phyloP scores from a whole-genome alignment of 2,888 invertebrate genomes.

The Crossocerus cetratus region DNA sequence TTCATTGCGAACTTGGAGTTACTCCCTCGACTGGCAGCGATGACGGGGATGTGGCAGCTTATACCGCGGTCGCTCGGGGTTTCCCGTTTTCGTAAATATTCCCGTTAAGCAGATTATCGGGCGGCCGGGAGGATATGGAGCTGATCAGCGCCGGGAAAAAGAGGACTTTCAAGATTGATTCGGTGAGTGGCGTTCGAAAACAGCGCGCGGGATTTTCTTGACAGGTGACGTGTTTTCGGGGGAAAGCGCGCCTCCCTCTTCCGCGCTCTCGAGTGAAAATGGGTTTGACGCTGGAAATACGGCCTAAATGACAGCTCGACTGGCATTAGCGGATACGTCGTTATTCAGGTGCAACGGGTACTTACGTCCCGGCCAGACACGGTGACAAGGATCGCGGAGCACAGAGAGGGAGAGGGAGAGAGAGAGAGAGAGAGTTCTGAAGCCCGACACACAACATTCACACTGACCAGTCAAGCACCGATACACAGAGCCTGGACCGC shows the following conservation, averaged over 20 bases:
- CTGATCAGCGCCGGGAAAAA: too few relatives aligned
- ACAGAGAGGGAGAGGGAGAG: too few relatives aligned
- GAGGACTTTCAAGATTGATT: too few relatives aligned
- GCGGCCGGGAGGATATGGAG: too few relatives aligned
- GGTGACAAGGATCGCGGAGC: background rate
- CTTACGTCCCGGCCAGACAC: constrained; percentile 27
- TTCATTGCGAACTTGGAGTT: too few relatives aligned
- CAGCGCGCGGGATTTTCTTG: background rate
- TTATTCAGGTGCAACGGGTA: constrained; percentile 29
- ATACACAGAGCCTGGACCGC: constrained; percentile 13
- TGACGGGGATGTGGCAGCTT: too few relatives aligned
- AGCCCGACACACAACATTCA: background rate
- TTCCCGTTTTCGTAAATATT: too few relatives aligned
- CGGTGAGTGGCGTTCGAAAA: too few relatives aligned
- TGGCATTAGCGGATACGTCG: constrained; percentile 42
- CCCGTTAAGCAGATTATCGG: too few relatives aligned
- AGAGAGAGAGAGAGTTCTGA: too few relatives aligned
- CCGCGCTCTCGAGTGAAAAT: constrained; percentile 15
- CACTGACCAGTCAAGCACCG: constrained; percentile 1
- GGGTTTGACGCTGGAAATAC: constrained; percentile 32
- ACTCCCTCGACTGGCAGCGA: too few relatives aligned
- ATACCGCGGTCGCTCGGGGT: too few relatives aligned
- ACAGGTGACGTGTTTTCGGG: constrained; percentile 13
- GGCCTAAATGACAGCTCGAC: constrained; percentile 46
- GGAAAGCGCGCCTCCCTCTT: background rate